phyloP scores from a whole-genome alignment of 2,797 vertebrate species.

The Neosilurus hyrtlii region DNA sequence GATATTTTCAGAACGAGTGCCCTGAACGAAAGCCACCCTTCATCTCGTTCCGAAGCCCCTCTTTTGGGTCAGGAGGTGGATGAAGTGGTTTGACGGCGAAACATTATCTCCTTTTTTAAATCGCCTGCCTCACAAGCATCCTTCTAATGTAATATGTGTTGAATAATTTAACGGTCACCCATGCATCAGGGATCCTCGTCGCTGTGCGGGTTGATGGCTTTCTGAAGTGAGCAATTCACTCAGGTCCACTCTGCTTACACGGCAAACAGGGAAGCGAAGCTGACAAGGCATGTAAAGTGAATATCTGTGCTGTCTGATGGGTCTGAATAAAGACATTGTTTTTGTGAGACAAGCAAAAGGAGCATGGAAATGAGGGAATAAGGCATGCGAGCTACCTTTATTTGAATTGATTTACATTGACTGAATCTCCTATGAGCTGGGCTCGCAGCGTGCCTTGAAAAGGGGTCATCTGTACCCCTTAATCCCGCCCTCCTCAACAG shows the following conservation, averaged over 20 bases:
- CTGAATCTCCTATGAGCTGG: background rate
- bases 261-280: constrained; percentile 45
- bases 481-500: too few relatives aligned
- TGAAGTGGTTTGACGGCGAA: constrained; percentile 74
- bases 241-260: constrained; percentile 52
- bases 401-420: too few relatives aligned
- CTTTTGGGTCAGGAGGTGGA: constrained; percentile 68
- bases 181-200: constrained; percentile 65
- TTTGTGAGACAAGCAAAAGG: background rate
- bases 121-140: constrained; percentile 71
- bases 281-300: constrained; percentile 27
- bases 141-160: constrained; percentile 73
- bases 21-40: constrained; percentile 63
- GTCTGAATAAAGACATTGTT: background rate
- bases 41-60: background rate
- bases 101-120: constrained; percentile 76
- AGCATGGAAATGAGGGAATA: background rate
- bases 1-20: constrained; percentile 62
- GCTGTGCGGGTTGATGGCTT: constrained; percentile 60
- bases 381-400: background rate
- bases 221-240: constrained; percentile 47
- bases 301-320: constrained; percentile 4
- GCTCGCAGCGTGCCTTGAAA: too few relatives aligned
- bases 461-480: too few relatives aligned
- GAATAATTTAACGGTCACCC: constrained; percentile 75